Evolutionary conservation across 1,140 invertebrate species (phyloP), one percentile per base, ranked within the genome.

Genomic region (Eumeta japonica): DNA sequence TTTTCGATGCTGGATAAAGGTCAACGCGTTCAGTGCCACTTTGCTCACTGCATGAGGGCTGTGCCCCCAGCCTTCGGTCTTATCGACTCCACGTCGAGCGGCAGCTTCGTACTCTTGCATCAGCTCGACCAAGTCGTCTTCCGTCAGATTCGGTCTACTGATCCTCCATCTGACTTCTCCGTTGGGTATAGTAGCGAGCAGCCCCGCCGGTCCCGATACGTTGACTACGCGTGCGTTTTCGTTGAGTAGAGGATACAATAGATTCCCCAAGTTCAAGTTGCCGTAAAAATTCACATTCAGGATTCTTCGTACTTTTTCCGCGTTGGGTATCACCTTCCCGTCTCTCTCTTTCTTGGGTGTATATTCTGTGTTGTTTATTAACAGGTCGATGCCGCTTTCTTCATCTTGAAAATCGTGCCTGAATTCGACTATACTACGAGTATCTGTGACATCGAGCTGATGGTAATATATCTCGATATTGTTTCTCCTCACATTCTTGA

Each of bases 81-180:
- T 68, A 39, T 73, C 66, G 2, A 63, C 46, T 0, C 68, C 66
- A 37, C 52, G 53, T 36, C 58, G 55, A 1, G 52, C 58, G 15
- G 68, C 62, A 34, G 62, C 56, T 50, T 71, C 68, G 32, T 71
- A 74, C 10, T 74, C 68, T 39, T 71, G 64, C 40, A 74, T 35
- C 1, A 74, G 35, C 10, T 50, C 56, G 2, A 74, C 68, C 27
- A 74, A 35, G 30, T 67, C 58, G 42, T 74, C 68, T 55, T 74
- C 68, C 12, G 46, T 60, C 10, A 71, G 37, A 3, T 39, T 52
- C 9, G 63, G 45, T 47, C 71, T 46, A 37, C 68, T 68, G 13
- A 74, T 64, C 32, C 58, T 65, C 14, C 39, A 45, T 44, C 64
- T 60, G 5, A 62, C 62, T 3, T 28, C 46, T 46, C 67, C 63